Percentiles rank a stretch among this genome's conserved stretches.
phyloP scores from a whole-genome alignment of 2,888 invertebrate species.

The Plebejus anna region DNA sequence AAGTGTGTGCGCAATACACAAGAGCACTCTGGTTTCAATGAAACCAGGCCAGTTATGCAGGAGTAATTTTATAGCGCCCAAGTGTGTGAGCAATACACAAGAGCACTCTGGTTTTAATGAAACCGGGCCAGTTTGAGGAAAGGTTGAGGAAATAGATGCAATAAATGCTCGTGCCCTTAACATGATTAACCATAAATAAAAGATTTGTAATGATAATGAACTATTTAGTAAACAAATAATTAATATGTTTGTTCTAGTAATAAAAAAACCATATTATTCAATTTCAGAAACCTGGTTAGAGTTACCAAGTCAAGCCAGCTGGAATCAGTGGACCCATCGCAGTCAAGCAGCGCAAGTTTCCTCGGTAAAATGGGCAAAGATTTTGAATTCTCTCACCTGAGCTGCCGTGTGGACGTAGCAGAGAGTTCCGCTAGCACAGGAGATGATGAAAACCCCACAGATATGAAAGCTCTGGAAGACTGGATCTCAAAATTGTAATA shows the following conservation, averaged over 20 bases:
- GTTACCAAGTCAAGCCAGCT: constrained; percentile 91
- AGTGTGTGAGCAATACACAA: too few species aligned
- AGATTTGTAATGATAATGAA: too few species aligned
- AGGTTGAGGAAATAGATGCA: too few species aligned
- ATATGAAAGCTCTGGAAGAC: constrained; percentile 82
- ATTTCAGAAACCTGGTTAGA: constrained; percentile 88
- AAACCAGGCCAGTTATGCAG: too few species aligned
- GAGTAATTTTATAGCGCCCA: too few species aligned
- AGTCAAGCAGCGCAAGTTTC: constrained; percentile 79
- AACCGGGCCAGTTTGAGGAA: too few species aligned
- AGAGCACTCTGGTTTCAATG: too few species aligned
- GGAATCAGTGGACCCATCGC: constrained; percentile 85
- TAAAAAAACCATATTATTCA: not conserved
- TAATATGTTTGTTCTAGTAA: too few species aligned
- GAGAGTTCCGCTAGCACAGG: constrained; percentile 82
- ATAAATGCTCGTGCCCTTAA: too few species aligned
- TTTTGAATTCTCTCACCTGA: constrained; percentile 89
- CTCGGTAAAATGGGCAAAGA: constrained; percentile 89
- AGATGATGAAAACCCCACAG: constrained; percentile 80
- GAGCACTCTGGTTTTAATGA: too few species aligned
- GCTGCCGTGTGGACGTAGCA: constrained; percentile 84
- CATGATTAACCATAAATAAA: too few species aligned
- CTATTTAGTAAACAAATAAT: not conserved
- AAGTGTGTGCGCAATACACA: too few species aligned
- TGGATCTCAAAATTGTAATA: constrained; percentile 84